Evolutionary conservation across 1,140 invertebrate species (phyloP).

Genomic region (Drosophila kanapiae): DNA sequence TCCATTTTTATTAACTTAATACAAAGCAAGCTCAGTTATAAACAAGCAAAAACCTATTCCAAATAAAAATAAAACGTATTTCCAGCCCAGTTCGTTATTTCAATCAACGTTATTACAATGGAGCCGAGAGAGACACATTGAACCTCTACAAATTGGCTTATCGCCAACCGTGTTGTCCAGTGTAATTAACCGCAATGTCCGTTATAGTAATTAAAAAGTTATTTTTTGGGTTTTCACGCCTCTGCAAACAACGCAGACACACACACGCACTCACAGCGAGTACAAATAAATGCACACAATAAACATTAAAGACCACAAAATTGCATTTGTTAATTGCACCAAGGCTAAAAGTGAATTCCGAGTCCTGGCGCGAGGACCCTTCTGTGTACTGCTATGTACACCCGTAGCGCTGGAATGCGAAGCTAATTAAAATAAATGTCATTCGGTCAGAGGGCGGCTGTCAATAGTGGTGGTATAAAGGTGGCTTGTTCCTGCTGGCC

Average conservation of each 20-base stretch:
- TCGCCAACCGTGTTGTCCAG: constrained; percentile 46
- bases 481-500: constrained; percentile 38
- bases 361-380: constrained; percentile 19
- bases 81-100: neutral
- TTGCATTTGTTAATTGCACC: constrained; percentile 70
- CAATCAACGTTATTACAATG: constrained; percentile 11
- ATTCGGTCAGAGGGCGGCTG: constrained; percentile 44
- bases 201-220: constrained; percentile 61
- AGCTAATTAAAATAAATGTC: constrained; percentile 83
- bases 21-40: neutral
- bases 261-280: neutral
- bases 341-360: constrained; percentile 46
- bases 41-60: neutral
- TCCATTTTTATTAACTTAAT: neutral
- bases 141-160: constrained; percentile 43
- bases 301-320: constrained; percentile 62
- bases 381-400: neutral
- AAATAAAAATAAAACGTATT: neutral
- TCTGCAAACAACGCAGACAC: constrained; percentile 28
- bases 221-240: constrained; percentile 62
- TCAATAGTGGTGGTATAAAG: constrained; percentile 57
- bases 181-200: constrained; percentile 55
- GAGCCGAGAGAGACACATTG: neutral
- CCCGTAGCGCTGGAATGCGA: constrained; percentile 19
- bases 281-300: constrained; percentile 40